A percentile compares a stretch with the other conserved stretches of the same genome.
These are phyloP conservation scores for Heterochromis multidens DNA, from an alignment of 2,113 vertebrate species.

Conservation along the genomic window DNA sequence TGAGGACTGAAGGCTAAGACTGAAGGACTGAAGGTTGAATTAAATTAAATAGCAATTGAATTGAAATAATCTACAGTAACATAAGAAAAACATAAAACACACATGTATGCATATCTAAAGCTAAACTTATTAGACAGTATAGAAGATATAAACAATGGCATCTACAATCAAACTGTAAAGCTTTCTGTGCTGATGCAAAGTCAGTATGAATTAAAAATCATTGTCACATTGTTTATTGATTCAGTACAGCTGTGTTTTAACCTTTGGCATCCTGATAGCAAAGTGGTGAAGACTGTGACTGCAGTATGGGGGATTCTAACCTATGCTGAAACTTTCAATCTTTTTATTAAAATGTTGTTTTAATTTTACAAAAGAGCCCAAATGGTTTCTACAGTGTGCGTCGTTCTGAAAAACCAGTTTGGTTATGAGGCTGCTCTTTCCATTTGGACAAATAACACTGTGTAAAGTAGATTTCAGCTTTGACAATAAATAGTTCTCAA, in stretches of 20 bases:
- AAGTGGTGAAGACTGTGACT: accelerated
- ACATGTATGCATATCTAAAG: too few relatives aligned
- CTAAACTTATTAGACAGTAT: too few relatives aligned
- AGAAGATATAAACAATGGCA: too few relatives aligned
- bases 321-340: accelerated
- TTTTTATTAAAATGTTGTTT: not conserved
- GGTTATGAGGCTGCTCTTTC: not conserved
- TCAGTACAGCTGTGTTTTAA: not conserved
- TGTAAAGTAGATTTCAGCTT: accelerated
- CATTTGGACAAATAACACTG: not conserved
- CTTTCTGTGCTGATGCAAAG: not conserved
- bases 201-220: not conserved
- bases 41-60: not conserved
- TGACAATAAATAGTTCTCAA: not conserved
- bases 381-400: not conserved
- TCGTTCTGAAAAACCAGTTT: not conserved
- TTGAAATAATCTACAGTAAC: too few relatives aligned
- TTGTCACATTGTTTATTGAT: not conserved
- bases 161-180: too few relatives aligned
- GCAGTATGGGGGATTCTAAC: not conserved
- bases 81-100: too few relatives aligned
- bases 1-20: not conserved
- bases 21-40: too few relatives aligned
- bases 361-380: accelerated
- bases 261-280: not conserved